Base-by-base conservation (phyloP, 2,888 invertebrate species). In the Seira musarum region DNA sequence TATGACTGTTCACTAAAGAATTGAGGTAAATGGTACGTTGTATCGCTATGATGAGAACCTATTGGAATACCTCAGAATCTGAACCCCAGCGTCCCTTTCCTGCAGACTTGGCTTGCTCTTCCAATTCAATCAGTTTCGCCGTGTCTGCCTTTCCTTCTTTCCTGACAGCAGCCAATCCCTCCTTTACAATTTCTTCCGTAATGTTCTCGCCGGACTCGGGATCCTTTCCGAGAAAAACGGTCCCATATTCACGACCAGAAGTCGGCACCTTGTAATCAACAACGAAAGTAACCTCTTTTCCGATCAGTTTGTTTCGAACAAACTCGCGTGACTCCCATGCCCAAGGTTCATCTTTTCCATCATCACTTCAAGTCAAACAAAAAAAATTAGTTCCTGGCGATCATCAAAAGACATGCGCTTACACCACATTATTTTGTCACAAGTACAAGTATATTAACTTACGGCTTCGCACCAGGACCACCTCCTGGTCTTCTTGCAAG, bases 301-400 rank as follows among this genome's bases (percentile, higher is more conserved):
- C 97, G 87, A 99, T 93, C 46, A 99, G 90, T 89, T 96, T 96
- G 88, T 96, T 96, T 49, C 99, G 92, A 67, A 99, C 90, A 88
- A 94, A 98, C 90, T 99, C 99, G 74, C 99, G 93, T 0, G 98
- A 96, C 88, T 99, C 98, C 98, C 98, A 99, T 0, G 98, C 98
- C 91, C 92, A 99, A 0, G 98, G 96, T 90, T 99, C 96, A 88
- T 96, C 96, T 88, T 93, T 94, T 13, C 92, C 92, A 87, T 94
- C 94, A 57, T 80, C 80, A 13, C 79, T 79, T 92, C 92, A 60
- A 92, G 10, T 1, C 3, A 63, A 24, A 63, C 22, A 30, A 40
- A n/a, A 64, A 15, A 3, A 15, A 60, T 57, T 2, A 60, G 17
- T 25, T 35, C 40, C 10, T 19, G 1, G n/a, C n/a, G n/a, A n/a